Evolutionary conservation across 1,140 invertebrate species (phyloP).

Genomic region (Pseudomyrmex gracilis): DNA sequence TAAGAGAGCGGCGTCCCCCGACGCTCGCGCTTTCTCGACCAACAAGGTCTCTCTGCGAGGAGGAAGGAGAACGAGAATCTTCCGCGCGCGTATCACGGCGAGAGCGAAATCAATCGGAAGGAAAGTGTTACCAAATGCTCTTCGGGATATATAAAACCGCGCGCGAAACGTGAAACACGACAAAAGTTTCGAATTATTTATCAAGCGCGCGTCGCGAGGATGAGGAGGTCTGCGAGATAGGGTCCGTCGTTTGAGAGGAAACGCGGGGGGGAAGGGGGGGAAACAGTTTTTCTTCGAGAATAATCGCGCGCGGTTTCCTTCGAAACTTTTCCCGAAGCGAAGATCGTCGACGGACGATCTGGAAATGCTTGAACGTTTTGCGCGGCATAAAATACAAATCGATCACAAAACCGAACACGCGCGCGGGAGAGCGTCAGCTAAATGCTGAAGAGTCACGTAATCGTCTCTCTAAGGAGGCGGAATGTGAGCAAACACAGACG

Average conservation of each 20-base stretch:
- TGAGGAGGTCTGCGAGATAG: neutral
- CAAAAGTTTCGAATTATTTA: slow-evolving; percentile 6
- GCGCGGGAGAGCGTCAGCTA: neutral
- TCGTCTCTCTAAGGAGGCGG: neutral
- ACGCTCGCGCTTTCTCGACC: neutral
- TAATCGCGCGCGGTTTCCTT: neutral
- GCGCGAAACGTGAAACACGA: slow-evolving; percentile 18
- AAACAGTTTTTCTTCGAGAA: too few relatives aligned
- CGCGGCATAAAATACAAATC: too few relatives aligned
- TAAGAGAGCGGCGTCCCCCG: slow-evolving; percentile 18
- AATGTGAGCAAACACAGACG: slow-evolving; percentile 17
- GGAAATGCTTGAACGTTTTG: too few relatives aligned
- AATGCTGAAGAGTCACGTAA: neutral
- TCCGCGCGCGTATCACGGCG: slow-evolving; percentile 12
- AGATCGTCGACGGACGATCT: too few relatives aligned
- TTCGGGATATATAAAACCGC: slow-evolving; percentile 3
- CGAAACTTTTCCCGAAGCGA: neutral
- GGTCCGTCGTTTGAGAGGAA: neutral
- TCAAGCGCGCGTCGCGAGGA: neutral
- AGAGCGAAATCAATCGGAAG: slow-evolving; percentile 29
- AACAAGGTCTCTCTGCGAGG: slow-evolving; percentile 4
- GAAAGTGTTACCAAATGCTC: slow-evolving; percentile 6
- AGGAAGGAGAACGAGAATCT: neutral
- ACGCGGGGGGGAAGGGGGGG: neutral
- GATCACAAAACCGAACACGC: neutral